Base-by-base conservation (phyloP, 1,140 invertebrate species). In the Watersipora subatra region DNA sequence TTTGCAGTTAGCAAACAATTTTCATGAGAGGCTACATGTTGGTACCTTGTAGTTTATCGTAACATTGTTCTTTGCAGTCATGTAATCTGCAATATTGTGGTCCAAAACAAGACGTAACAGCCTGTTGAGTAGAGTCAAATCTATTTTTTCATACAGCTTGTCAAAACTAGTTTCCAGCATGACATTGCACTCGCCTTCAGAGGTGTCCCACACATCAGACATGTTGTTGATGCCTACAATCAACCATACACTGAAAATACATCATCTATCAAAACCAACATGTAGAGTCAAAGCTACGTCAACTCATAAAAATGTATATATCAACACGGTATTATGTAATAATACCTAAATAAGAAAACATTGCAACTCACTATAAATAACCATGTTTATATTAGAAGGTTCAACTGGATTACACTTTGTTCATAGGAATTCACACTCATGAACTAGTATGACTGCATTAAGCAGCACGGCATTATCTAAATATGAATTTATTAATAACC, bases 1-100 rank as follows among this genome's bases (percentile, higher is more conserved):
- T 7, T 22, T 12, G 22, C 58, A 59, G 22, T 12, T 7, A 12
- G 58, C 22, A 59, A 59, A 22, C 7, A 59, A 59, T 28, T 59
- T 7, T 7, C 22, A 7, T 28, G 22, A 12, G 17, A 22, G 22
- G 22, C 17, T 17, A 55, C 17, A 17, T 55, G 46, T 55, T 22
- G 22, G 22, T 55, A 86, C 85, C 83, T 98, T 98, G 79, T 99
- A 99, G 81, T 98, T 99, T 64, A 99, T 98, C 25, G 97, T 91
- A 26, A 99, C 93, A 80, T 99, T 99, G 80, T 98, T 98, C 77
- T 99, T 99, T 3, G 97, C 94, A 1, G 96, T 98, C 93, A 99
- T 99, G 76, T 99, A 99, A 88, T 99, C 97, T 72, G 97, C 97
- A 76, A 99, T 99, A 76, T 99, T 99, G 80, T 99, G 97, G 83